Conservation (phyloP, 2,113 vertebrate genomes). For the Fregata magnificens region DNA sequence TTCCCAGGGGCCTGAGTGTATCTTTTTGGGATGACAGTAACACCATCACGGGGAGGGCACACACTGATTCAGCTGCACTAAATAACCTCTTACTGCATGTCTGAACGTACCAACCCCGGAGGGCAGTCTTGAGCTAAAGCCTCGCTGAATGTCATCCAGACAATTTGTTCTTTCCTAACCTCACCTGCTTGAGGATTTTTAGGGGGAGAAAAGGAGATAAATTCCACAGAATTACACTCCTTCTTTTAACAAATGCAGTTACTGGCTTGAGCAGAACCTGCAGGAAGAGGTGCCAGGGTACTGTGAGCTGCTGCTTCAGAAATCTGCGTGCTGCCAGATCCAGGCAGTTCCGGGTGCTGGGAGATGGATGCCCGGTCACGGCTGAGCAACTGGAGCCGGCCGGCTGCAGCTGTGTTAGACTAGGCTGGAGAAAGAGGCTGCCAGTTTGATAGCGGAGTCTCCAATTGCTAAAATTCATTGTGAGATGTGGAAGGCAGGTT, state of each 20-base stretch:
- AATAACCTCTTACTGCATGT: background rate
- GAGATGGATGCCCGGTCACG: background rate
- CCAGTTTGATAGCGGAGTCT: background rate
- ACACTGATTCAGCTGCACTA: too few species aligned
- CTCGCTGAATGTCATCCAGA: background rate
- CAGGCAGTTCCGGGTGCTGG: background rate
- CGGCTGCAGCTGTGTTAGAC: background rate
- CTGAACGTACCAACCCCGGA: background rate
- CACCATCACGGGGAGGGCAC: background rate
- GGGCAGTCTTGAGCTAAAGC: background rate
- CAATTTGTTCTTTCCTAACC: background rate
- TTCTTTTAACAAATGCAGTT: background rate
- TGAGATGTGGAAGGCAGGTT: background rate
- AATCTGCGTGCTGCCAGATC: background rate
- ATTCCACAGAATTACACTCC: background rate
- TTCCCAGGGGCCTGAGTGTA: fast-evolving
- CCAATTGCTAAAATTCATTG: background rate
- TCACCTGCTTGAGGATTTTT: background rate
- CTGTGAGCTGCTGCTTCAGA: background rate
- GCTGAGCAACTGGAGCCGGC: background rate
- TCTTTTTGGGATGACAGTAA: background rate
- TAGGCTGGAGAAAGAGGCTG: background rate
- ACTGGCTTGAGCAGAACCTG: background rate
- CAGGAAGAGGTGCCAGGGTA: background rate
- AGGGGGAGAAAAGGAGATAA: background rate